Percentiles rank a stretch among this genome's conserved stretches.
phyloP scores from a whole-genome alignment of 2,797 vertebrate species.

The Pangasius krempfi region DNA sequence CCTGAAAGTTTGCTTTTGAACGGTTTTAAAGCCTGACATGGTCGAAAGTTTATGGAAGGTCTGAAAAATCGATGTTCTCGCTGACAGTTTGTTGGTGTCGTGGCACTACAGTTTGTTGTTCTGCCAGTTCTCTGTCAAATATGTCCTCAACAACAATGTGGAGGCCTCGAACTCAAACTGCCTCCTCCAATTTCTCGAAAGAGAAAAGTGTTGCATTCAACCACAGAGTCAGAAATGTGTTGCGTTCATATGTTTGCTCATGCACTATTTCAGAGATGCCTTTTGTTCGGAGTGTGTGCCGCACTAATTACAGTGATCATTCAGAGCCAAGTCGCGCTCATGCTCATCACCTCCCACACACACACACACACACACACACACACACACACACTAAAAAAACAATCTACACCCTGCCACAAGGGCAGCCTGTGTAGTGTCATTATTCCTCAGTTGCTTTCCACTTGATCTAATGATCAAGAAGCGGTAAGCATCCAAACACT shows the following conservation, averaged over 20 bases:
- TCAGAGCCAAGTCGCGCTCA: constrained; percentile 54
- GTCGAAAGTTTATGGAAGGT: constrained; percentile 10
- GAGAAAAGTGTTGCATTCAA: constrained; percentile 27
- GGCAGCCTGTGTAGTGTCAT: constrained; percentile 28
- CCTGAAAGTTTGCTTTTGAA: background rate
- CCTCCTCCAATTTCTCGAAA: background rate
- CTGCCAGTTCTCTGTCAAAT: constrained; percentile 17
- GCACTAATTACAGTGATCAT: constrained; percentile 63
- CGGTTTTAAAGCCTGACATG: background rate
- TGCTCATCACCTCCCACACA: constrained; percentile 57
- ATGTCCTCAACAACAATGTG: background rate
- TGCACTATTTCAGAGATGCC: constrained; percentile 49
- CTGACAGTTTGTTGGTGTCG: constrained; percentile 25
- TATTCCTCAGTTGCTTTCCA: constrained; percentile 24
- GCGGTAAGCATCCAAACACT: constrained; percentile 35
- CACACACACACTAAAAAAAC: constrained; percentile 41
- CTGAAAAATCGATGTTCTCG: background rate
- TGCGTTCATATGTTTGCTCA: constrained; percentile 35
- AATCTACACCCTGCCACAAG: constrained; percentile 46
- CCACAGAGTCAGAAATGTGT: constrained; percentile 24
- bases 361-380: constrained; percentile 10
- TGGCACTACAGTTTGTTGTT: constrained; percentile 37
- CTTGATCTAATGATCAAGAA: constrained; percentile 33
- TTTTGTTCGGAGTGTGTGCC: constrained; percentile 52
- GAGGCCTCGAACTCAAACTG: background rate